Evolutionary conservation across 2,888 invertebrate genomes (phyloP).

Genomic region (Eilema caniola): DNA sequence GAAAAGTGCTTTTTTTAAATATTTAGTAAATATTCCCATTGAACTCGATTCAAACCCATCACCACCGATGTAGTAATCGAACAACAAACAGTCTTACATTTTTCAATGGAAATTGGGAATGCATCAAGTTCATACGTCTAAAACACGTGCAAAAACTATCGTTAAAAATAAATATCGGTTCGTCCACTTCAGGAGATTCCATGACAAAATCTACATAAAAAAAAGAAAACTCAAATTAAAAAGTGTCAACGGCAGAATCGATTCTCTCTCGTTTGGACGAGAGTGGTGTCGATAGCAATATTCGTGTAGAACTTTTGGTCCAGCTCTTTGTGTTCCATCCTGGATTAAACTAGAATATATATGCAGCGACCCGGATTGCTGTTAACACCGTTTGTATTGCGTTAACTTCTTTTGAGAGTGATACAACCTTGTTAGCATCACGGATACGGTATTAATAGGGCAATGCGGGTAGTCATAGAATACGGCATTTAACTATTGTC

Average conservation of each 20-base stretch:
- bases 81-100: no score
- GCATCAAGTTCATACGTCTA: neutral
- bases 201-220: conserved; percentile 44
- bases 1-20: no score
- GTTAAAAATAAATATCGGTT: conserved; percentile 31
- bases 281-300: conserved; percentile 60
- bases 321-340: conserved; percentile 48
- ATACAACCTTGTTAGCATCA: conserved; percentile 23
- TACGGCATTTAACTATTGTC: no score
- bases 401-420: conserved; percentile 26
- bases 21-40: no score
- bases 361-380: conserved; percentile 30
- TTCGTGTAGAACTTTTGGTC: conserved; percentile 46
- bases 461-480: no score
- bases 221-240: conserved; percentile 64
- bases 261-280: conserved; percentile 44
- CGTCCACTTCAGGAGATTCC: conserved; percentile 11
- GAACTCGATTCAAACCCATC: no score
- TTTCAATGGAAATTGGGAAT: no score
- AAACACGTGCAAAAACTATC: conserved; percentile 15
- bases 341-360: conserved; percentile 42
- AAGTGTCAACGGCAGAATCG: conserved; percentile 65
- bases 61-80: no score
- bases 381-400: conserved; percentile 34
- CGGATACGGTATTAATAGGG: neutral